Percentiles rank a stretch among this genome's conserved stretches.
Evolutionary conservation across 92 coral and sea anemone genomes (phyloP).

Genomic region (Phenganax stokvisi): DNA sequence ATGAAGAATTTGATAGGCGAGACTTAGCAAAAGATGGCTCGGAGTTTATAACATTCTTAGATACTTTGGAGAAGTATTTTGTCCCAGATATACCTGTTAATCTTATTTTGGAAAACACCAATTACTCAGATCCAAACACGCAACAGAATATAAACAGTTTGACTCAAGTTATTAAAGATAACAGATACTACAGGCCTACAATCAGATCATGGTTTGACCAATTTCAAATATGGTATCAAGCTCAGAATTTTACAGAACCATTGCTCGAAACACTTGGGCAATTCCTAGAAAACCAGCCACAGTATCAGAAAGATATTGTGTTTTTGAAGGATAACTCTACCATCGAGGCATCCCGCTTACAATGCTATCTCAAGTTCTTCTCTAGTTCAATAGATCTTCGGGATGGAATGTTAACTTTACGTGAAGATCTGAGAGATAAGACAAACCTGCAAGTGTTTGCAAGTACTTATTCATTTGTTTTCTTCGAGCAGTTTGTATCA

Average conservation of each 20-base stretch:
- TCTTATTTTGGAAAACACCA: conserved; percentile 47
- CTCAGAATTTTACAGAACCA: neutral
- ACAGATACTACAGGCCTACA: conserved; percentile 48
- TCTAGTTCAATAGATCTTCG: conserved; percentile 49
- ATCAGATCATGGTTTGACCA: conserved; percentile 65
- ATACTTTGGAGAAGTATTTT: conserved; percentile 60
- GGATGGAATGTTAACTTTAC: conserved; percentile 66
- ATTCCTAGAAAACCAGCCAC: conserved; percentile 17
- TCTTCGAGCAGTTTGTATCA: conserved; percentile 67
- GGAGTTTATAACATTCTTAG: conserved; percentile 48
- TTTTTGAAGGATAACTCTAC: conserved; percentile 47
- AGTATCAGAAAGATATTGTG: conserved; percentile 54
- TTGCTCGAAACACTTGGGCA: neutral
- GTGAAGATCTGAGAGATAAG: conserved; percentile 47
- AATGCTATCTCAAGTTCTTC: conserved; percentile 56
- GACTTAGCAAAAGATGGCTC: conserved; percentile 75
- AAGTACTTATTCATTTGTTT: conserved; percentile 51
- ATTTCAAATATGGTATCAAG: conserved; percentile 33
- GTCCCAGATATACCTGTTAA: conserved; percentile 49
- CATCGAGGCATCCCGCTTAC: conserved; percentile 64
- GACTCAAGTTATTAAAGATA: conserved; percentile 48
- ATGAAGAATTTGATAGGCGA: conserved; percentile 64
- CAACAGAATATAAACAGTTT: conserved; percentile 54
- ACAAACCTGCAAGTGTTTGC: conserved; percentile 61
- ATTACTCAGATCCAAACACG: conserved; percentile 39